Percentiles rank a stretch among this genome's conserved stretches.
Conservation (phyloP, 2,797 vertebrate species). For the Mormyrus proboscirostris region DNA sequence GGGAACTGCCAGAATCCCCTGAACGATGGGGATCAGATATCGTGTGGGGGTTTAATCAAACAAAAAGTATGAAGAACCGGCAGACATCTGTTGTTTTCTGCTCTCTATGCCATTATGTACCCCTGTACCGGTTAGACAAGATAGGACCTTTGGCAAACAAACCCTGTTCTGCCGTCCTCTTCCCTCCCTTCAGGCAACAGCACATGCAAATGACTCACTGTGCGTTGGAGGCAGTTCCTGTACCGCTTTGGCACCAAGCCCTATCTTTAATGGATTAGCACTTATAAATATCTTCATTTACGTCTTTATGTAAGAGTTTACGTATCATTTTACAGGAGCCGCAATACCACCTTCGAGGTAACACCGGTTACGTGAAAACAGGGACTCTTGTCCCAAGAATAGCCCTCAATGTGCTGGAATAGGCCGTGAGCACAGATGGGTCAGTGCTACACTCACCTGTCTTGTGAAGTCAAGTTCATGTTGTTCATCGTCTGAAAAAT, state of each 20-base stretch:
- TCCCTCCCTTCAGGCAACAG: constrained; percentile 46
- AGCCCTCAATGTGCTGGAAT: constrained; percentile 32
- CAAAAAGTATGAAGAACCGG: neutral
- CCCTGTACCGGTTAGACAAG: constrained; percentile 49
- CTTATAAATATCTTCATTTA: neutral
- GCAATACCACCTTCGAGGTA: neutral
- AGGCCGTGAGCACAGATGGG: constrained; percentile 23
- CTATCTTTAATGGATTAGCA: neutral
- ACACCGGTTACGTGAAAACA: neutral
- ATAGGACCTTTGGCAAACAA: constrained; percentile 44
- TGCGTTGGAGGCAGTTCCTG: constrained; percentile 50
- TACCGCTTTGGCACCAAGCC: constrained; percentile 29
- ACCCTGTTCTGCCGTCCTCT: constrained; percentile 43
- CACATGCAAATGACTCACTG: constrained; percentile 60
- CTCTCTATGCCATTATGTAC: constrained; percentile 6
- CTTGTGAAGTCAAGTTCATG: constrained; percentile 82
- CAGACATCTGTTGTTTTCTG: neutral
- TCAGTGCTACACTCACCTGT: constrained; percentile 67
- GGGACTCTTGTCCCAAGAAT: constrained; percentile 10
- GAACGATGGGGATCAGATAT: neutral
- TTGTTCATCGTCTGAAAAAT: constrained; percentile 67
- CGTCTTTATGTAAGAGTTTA: neutral
- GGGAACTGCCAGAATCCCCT: neutral
- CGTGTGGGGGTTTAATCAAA: neutral
- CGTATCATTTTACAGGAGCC: neutral